phyloP scores from a whole-genome alignment of 2,888 invertebrate species.

The Mythimna ferrago region DNA sequence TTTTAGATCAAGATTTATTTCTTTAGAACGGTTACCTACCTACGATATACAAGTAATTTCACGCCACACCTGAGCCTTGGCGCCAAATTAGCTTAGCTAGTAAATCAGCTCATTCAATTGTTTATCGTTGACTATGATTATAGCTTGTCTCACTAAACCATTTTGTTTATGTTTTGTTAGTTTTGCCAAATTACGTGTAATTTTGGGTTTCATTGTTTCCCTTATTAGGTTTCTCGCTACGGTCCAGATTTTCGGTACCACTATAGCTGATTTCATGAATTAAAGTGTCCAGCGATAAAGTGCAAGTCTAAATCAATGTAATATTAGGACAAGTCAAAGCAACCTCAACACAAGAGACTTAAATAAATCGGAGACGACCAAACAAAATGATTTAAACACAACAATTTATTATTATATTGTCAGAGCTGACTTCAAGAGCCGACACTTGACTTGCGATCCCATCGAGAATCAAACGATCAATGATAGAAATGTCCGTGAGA shows the following conservation, averaged over 20 bases:
- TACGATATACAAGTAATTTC: conserved; percentile 15
- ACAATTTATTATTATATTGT: conserved; percentile 30
- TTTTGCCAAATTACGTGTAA: conserved; percentile 13
- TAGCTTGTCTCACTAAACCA: not conserved
- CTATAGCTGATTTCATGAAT: not conserved
- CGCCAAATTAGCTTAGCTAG: conserved; percentile 25
- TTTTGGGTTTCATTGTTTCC: not conserved
- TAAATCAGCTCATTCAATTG: conserved; percentile 43
- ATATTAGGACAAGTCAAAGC: conserved; percentile 3
- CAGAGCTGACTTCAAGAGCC: conserved; percentile 6
- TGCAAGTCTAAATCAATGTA: not conserved
- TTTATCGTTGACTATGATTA: conserved; percentile 36
- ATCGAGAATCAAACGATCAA: conserved; percentile 29
- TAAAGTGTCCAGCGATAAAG: not conserved
- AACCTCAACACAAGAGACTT: not conserved
- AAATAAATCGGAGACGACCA: conserved; percentile 7
- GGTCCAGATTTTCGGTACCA: not conserved
- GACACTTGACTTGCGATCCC: conserved; percentile 38
- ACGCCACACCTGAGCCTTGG: conserved; percentile 18
- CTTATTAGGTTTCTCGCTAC: not conserved
- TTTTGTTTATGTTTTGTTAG: conserved; percentile 15
- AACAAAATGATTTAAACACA: conserved; percentile 12
- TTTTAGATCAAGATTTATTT: conserved; percentile 35
- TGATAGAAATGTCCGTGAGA: conserved; percentile 37
- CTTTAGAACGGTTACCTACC: conserved; percentile 15